phyloP scores from a whole-genome alignment of 2,888 invertebrate species.

The Orthosia incerta region DNA sequence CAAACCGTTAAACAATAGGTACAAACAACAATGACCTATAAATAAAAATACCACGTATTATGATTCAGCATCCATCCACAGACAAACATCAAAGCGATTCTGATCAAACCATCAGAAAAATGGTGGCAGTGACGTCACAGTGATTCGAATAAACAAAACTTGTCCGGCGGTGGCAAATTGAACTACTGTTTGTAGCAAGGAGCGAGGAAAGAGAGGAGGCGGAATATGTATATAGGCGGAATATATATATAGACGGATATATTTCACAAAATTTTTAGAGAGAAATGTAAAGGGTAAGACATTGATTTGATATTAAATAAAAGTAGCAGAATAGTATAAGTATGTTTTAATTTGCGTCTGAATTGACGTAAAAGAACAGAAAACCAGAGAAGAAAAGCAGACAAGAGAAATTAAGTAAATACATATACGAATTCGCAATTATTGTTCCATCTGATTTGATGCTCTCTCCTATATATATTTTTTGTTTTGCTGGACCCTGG shows the following conservation, averaged over 20 bases:
- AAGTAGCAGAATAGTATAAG: not conserved
- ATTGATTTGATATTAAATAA: not conserved
- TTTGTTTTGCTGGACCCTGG: too few species aligned
- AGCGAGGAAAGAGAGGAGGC: slow-evolving; percentile 30
- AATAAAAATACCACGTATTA: slow-evolving; percentile 23
- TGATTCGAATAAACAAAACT: slow-evolving; percentile 60
- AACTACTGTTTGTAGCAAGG: slow-evolving; percentile 29
- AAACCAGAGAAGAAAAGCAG: not conserved
- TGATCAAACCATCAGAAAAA: slow-evolving; percentile 59
- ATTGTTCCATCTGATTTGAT: not conserved
- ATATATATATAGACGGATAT: too few species aligned
- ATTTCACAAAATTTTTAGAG: slow-evolving; percentile 3
- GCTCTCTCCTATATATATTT: too few species aligned
- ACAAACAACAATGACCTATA: slow-evolving; percentile 23
- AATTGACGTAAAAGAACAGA: not conserved
- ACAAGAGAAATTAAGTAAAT: not conserved
- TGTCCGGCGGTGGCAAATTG: slow-evolving; percentile 52
- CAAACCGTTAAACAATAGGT: not conserved
- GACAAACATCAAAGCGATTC: slow-evolving; percentile 60
- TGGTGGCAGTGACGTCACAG: slow-evolving; percentile 53
- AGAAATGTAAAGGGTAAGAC: not conserved
- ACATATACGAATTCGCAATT: not conserved
- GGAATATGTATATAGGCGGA: not conserved
- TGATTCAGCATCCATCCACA: slow-evolving; percentile 40
- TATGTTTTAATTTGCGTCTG: not conserved